Evolutionary conservation across 2,113 vertebrate genomes (phyloP).

Genomic region (Pangasianodon hypophthalmus): DNA sequence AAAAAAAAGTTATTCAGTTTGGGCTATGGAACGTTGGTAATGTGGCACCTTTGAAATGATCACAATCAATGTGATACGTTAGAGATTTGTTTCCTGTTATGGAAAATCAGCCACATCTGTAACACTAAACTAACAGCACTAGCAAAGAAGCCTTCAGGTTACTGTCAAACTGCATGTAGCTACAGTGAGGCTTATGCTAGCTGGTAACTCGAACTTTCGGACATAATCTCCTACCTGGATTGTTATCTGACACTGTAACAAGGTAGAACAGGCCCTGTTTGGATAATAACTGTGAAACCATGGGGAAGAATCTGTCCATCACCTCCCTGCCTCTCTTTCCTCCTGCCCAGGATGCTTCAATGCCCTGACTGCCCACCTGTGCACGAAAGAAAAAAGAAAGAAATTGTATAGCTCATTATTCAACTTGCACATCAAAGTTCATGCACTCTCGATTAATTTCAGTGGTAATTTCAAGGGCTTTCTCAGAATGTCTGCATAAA

Average conservation of each 20-base stretch:
- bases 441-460: not conserved
- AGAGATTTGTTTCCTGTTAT: not conserved
- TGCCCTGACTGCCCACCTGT: constrained; percentile 83
- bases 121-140: not conserved
- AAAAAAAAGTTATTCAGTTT: not conserved
- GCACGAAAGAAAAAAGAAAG: not conserved
- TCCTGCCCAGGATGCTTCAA: constrained; percentile 92
- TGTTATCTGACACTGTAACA: constrained; percentile 85
- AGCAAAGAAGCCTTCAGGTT: not conserved
- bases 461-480: not conserved
- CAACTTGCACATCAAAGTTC: not conserved
- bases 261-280: constrained; percentile 85
- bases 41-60: not conserved
- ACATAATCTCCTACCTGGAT: constrained; percentile 78
- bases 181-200: not conserved
- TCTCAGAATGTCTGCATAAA: not conserved
- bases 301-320: constrained; percentile 85
- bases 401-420: not conserved
- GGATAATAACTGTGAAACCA: constrained; percentile 82
- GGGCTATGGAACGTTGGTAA: not conserved
- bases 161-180: not conserved
- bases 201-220: not conserved
- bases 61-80: not conserved
- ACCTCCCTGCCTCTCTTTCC: constrained; percentile 87
- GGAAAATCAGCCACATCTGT: not conserved